These are phyloP conservation scores for Peromyscus californicus DNA, from an alignment of 2,113 vertebrate genomes.

Conservation along the genomic window DNA sequence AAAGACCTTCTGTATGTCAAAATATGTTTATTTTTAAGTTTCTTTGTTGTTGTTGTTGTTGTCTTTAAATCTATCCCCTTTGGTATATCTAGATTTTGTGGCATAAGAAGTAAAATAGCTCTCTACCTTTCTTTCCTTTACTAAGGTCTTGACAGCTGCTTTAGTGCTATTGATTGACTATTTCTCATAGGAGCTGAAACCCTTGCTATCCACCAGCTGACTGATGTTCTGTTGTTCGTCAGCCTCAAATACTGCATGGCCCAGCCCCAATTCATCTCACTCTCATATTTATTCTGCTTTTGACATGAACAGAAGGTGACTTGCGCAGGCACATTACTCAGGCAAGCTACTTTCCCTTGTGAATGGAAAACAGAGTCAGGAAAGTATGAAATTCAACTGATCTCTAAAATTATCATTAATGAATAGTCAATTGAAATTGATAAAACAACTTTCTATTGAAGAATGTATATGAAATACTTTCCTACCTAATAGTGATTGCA, in stretches of 20 bases:
- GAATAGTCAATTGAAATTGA: background rate
- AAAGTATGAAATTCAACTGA: background rate
- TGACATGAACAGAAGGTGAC: slow-evolving; percentile 44
- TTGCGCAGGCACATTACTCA: slow-evolving; percentile 32
- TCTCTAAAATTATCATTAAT: slow-evolving; percentile 12
- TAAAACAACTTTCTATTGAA: background rate
- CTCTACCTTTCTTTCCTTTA: slow-evolving; percentile 1
- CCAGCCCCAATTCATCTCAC: background rate
- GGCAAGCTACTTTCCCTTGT: background rate
- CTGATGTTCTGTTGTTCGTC: slow-evolving; percentile 10
- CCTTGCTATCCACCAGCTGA: slow-evolving; percentile 24
- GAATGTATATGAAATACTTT: background rate
- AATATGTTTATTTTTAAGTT: background rate
- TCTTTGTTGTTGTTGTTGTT: slow-evolving; percentile 5
- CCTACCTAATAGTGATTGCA: background rate
- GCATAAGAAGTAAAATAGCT: background rate
- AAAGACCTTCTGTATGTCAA: background rate
- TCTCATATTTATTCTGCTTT: slow-evolving; percentile 58
- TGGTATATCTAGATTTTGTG: background rate
- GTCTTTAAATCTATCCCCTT: background rate
- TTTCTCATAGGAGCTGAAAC: slow-evolving; percentile 8
- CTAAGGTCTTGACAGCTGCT: background rate
- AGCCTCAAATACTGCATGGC: background rate
- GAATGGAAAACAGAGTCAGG: background rate
- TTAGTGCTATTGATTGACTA: background rate